These are phyloP conservation scores for Micronycteris hirsuta DNA, from an alignment of 2,113 vertebrate species.

Conservation along the genomic window DNA sequence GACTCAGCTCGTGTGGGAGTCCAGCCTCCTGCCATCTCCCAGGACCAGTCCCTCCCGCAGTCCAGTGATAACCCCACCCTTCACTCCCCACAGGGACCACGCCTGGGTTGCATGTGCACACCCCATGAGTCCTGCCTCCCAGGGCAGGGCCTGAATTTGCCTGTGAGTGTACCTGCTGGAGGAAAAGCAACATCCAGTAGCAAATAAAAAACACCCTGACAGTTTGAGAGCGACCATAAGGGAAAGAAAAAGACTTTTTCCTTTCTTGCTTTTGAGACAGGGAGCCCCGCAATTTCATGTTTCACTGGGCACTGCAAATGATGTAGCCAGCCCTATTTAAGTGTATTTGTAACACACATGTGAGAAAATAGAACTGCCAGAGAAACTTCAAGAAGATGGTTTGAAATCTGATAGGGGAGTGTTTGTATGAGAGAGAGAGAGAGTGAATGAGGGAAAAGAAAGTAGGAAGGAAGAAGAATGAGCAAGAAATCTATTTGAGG, in stretches of 20 bases:
- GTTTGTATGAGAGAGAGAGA: background rate
- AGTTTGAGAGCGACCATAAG: background rate
- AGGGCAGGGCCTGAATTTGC: background rate
- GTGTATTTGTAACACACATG: background rate
- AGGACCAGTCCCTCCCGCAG: background rate
- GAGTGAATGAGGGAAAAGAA: background rate
- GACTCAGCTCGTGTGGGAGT: background rate
- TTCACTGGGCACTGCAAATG: background rate
- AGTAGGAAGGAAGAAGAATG: background rate
- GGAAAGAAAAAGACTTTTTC: background rate
- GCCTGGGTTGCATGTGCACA: background rate
- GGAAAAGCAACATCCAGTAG: background rate
- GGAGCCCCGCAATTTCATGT: background rate
- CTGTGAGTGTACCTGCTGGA: background rate
- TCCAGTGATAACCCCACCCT: background rate
- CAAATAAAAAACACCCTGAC: background rate
- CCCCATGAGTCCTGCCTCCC: rapidly evolving
- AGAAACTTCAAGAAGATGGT: background rate
- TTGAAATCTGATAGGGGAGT: background rate
- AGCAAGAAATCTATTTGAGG: background rate
- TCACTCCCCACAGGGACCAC: background rate
- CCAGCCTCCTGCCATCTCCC: background rate
- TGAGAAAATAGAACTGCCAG: background rate
- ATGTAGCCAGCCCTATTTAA: background rate
- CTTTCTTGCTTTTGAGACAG: background rate